Evolutionary conservation across 2,797 vertebrate genomes (phyloP).

Genomic region (Sus cebifrons): DNA sequence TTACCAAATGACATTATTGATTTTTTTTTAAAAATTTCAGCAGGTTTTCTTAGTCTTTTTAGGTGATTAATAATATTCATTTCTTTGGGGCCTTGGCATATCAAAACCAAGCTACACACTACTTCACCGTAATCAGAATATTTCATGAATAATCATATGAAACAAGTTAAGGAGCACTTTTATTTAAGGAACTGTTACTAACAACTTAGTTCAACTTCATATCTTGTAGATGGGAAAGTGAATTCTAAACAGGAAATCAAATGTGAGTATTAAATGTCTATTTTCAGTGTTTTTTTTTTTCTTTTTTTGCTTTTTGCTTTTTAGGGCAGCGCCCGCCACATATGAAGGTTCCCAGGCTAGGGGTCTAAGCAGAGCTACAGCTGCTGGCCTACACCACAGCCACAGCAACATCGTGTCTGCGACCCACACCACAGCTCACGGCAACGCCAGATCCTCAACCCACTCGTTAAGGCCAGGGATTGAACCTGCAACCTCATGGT

Average conservation of each 20-base stretch:
- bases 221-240: not conserved
- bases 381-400: no score
- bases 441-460: no score
- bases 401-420: no score
- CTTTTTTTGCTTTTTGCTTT: no score
- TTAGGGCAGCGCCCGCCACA: no score
- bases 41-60: not conserved
- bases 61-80: not conserved
- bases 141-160: not conserved
- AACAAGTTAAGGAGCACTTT: not conserved
- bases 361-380: no score
- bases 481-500: no score
- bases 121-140: not conserved
- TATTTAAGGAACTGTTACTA: not conserved
- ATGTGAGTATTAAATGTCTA: not conserved
- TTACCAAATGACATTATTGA: not conserved
- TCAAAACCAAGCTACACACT: not conserved
- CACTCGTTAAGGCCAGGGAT: no score
- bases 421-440: no score
- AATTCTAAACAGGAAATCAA: not conserved
- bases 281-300: conserved; percentile 6
- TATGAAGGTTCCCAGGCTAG: no score
- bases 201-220: not conserved
- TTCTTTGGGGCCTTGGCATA: not conserved
- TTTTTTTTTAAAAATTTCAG: not conserved